Evolutionary conservation across 2,113 vertebrate genomes (phyloP).

Genomic region (Trichechus manatus): DNA sequence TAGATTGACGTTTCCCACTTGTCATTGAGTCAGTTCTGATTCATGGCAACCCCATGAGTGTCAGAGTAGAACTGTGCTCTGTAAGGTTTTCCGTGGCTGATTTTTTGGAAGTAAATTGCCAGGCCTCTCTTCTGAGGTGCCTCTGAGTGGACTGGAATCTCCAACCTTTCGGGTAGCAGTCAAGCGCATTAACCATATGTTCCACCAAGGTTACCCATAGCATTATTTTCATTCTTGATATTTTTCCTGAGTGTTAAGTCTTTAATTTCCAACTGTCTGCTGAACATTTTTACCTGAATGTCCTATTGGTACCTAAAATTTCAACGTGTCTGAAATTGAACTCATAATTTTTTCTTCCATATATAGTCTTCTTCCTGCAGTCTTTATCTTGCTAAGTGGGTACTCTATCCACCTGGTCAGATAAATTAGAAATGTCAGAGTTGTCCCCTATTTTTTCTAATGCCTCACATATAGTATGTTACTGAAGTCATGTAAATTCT

Average conservation of each 20-base stretch:
- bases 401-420: background rate
- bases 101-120: background rate
- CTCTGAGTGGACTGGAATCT: background rate
- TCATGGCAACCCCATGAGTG: background rate
- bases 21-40: background rate
- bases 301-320: background rate
- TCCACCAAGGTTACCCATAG: background rate
- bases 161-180: background rate
- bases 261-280: constrained; percentile 1
- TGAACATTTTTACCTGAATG: background rate
- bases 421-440: background rate
- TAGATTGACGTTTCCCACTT: background rate
- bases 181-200: background rate
- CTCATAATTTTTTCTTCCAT: background rate
- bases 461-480: background rate
- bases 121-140: background rate
- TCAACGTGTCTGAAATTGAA: background rate
- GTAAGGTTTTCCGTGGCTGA: background rate
- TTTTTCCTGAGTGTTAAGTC: background rate
- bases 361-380: background rate
- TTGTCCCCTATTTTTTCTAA: background rate
- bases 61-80: background rate
- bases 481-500: background rate
- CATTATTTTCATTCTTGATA: background rate
- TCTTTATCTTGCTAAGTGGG: constrained; percentile 13